Evolutionary conservation across 1,140 invertebrate species (phyloP), one percentile per base, ranked within the genome.

Genomic region (Drosophila azteca): DNA sequence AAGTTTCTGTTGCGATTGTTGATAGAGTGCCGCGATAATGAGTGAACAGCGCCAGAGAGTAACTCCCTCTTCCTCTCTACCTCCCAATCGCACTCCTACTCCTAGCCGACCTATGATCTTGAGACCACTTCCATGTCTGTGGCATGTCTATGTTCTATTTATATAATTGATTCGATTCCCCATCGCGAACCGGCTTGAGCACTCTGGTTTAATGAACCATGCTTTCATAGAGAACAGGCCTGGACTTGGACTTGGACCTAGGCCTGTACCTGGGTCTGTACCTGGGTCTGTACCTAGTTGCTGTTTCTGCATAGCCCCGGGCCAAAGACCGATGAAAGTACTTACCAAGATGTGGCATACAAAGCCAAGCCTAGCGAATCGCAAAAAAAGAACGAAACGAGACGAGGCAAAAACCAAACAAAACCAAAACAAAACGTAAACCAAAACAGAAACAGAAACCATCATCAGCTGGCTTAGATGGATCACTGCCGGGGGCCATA

Each of bases 131-230:
- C 71, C 63, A 66, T 65, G 68, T 81, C 74, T 73, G 65, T 64
- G 76, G 59, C 68, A 54, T 41, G 55, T 72, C 67, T 73, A 50
- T 68, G 61, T 53, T 65, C 69, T 65, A 53, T 75, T 66, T 74
- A 59, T 71, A 70, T 82, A 85, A 85, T 85, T 81, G 82, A 85
- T 81, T 87, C 58, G 82, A 84, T 84, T 69, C 59, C 58, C 43
- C 59, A 39, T 39, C 11, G 35, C 35, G 50, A 20, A n/a, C 45
- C 48, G 58, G 31, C 31, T 31, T 31, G 31, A 3, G 31, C 31
- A 9, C 35, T 39, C 60, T 29, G 54, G 72, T 78, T 70, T 77
- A 79, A 84, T 87, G 77, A 77, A 77, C 79, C 68, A 82, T 52
- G 70, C 75, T 77, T 80, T 82, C 61, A 67, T 60, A 70, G 54